Conservation (phyloP, 2,888 invertebrate species). For the Ephialtes manifestator region DNA sequence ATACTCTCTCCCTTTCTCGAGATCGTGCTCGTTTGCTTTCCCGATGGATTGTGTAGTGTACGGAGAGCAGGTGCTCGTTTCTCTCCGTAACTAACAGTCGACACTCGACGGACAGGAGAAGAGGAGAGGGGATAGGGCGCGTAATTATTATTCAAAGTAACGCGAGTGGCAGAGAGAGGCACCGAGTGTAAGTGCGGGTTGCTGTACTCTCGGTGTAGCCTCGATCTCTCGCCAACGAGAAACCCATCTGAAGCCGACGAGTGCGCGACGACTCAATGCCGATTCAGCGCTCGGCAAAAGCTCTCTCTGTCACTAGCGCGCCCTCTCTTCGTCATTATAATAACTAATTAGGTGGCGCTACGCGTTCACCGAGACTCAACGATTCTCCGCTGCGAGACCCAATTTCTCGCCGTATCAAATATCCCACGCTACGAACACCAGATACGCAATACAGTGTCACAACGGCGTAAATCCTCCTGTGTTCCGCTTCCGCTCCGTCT, state of each 20-base stretch:
- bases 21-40: slow-evolving; percentile 23
- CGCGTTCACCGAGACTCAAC: slow-evolving; percentile 36
- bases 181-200: slow-evolving; percentile 61
- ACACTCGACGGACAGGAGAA: slow-evolving; percentile 36
- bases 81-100: slow-evolving; percentile 30
- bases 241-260: slow-evolving; percentile 35
- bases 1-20: neutral
- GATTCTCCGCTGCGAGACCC: slow-evolving; percentile 41
- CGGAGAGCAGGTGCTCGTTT: slow-evolving; percentile 39
- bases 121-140: slow-evolving; percentile 29
- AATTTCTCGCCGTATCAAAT: slow-evolving; percentile 24
- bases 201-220: slow-evolving; percentile 18
- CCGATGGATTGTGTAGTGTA: neutral
- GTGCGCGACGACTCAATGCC: slow-evolving; percentile 51
- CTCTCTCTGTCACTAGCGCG: neutral
- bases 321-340: slow-evolving; percentile 77
- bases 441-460: neutral
- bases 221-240: slow-evolving; percentile 35
- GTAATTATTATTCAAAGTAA: slow-evolving; percentile 71
- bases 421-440: neutral
- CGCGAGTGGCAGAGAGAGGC: slow-evolving; percentile 44
- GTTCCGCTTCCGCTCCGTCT: slow-evolving; percentile 16
- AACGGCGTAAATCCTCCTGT: neutral
- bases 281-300: slow-evolving; percentile 46
- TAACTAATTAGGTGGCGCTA: slow-evolving; percentile 78